These are phyloP conservation scores for Opisthocomus hoazin DNA, from an alignment of 2,113 vertebrate species.

Conservation along the genomic window DNA sequence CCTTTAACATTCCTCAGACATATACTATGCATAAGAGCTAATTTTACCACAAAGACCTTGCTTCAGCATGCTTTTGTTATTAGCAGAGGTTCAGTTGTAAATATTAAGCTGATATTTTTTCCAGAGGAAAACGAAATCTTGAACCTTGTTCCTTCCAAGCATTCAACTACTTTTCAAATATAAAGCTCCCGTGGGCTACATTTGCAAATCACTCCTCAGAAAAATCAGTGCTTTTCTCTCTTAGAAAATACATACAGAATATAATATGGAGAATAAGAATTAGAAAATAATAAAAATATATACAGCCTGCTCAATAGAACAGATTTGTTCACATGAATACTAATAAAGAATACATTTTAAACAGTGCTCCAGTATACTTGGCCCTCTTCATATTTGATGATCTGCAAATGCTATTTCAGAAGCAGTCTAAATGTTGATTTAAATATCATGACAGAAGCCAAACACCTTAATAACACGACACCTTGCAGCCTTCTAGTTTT, in stretches of 20 bases:
- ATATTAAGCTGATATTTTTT: background rate
- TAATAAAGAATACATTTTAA: background rate
- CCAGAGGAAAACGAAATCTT: background rate
- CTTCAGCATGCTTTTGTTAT: background rate
- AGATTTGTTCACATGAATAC: background rate
- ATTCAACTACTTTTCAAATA: background rate
- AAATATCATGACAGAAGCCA: background rate
- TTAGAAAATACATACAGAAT: background rate
- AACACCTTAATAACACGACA: background rate
- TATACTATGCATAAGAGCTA: background rate
- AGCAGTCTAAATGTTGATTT: background rate
- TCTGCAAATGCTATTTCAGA: background rate
- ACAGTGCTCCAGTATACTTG: background rate
- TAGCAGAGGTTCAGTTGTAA: background rate
- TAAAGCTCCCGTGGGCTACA: background rate
- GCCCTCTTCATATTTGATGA: background rate
- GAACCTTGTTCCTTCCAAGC: background rate
- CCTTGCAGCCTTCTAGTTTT: background rate
- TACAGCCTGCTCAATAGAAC: background rate
- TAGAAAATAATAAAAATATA: background rate
- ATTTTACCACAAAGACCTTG: background rate
- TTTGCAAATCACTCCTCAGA: background rate
- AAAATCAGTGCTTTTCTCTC: background rate
- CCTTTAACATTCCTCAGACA: background rate
- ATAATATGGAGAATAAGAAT: background rate